Percentiles rank a stretch among this genome's conserved stretches.
phyloP scores from a whole-genome alignment of 2,888 invertebrate genomes.

The Coenonympha arcania region DNA sequence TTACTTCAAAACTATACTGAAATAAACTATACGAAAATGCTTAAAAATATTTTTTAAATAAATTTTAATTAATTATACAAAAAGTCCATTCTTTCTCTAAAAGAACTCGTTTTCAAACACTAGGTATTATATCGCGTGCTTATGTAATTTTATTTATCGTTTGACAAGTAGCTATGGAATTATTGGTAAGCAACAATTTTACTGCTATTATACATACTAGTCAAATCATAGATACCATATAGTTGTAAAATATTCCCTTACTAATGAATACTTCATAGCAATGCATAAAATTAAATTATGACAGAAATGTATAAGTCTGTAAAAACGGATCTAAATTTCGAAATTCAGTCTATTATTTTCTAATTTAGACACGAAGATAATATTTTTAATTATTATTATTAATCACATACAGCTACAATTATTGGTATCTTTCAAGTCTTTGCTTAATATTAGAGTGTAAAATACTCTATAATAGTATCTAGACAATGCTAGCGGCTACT shows the following conservation, averaged over 20 bases:
- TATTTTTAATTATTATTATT: slow-evolving; percentile 15
- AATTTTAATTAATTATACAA: too few relatives aligned
- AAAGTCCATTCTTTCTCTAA: too few relatives aligned
- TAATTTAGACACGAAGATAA: slow-evolving; percentile 40
- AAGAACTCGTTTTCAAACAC: too few relatives aligned
- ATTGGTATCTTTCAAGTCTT: slow-evolving; percentile 19
- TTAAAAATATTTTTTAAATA: too few relatives aligned
- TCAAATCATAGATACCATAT: too few relatives aligned
- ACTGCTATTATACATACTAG: too few relatives aligned
- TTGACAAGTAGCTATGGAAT: too few relatives aligned
- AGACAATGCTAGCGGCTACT: neutral
- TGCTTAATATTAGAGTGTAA: slow-evolving; percentile 9
- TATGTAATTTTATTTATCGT: too few relatives aligned
- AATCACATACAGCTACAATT: slow-evolving; percentile 16
- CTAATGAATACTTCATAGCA: neutral
- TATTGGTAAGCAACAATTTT: too few relatives aligned
- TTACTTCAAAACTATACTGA: too few relatives aligned
- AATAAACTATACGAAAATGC: too few relatives aligned
- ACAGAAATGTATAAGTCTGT: neutral
- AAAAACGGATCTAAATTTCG: neutral
- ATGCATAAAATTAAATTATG: neutral
- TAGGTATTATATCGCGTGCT: too few relatives aligned
- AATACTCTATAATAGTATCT: neutral
- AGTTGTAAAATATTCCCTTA: neutral
- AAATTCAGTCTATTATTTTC: slow-evolving; percentile 44